phyloP scores from a whole-genome alignment of 2,888 invertebrate genomes.

The Sminthurides aquaticus region DNA sequence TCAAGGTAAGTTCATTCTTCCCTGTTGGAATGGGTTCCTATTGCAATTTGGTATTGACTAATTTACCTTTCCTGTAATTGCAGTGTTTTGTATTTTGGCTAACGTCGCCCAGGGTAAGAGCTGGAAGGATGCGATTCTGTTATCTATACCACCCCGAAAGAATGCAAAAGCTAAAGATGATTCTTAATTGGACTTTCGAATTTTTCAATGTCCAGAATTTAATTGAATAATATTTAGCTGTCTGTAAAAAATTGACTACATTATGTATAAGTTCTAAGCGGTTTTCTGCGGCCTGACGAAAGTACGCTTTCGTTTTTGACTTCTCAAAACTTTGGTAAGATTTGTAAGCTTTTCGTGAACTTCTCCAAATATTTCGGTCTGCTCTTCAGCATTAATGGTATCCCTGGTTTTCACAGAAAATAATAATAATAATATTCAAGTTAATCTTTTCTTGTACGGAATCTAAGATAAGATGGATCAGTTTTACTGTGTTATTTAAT shows the following conservation, averaged over 20 bases:
- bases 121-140: slow-evolving; percentile 71
- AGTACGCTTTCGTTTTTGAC: slow-evolving; percentile 56
- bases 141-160: slow-evolving; percentile 69
- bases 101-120: slow-evolving; percentile 65
- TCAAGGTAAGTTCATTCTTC: slow-evolving; percentile 73
- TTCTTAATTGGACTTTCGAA: not conserved
- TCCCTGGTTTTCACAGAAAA: slow-evolving; percentile 51
- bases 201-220: no score
- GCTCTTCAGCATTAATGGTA: slow-evolving; percentile 82
- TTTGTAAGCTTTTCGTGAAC: slow-evolving; percentile 67
- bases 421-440: slow-evolving; percentile 16
- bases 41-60: slow-evolving; percentile 10
- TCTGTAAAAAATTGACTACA: not conserved
- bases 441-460: no score
- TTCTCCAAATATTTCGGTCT: slow-evolving; percentile 74
- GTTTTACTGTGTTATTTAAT: not conserved
- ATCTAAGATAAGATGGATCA: no score
- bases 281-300: slow-evolving; percentile 58
- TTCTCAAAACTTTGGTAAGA: slow-evolving; percentile 59
- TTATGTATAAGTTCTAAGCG: slow-evolving; percentile 48
- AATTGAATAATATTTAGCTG: no score
- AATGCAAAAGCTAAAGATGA: slow-evolving; percentile 51
- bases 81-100: slow-evolving; percentile 77
- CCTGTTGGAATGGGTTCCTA: not conserved
- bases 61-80: slow-evolving; percentile 46